A percentile compares a stretch with the other conserved stretches of the same genome.
Evolutionary conservation across 2,113 vertebrate genomes (phyloP).

Genomic region (Myiozetetes cayanensis): DNA sequence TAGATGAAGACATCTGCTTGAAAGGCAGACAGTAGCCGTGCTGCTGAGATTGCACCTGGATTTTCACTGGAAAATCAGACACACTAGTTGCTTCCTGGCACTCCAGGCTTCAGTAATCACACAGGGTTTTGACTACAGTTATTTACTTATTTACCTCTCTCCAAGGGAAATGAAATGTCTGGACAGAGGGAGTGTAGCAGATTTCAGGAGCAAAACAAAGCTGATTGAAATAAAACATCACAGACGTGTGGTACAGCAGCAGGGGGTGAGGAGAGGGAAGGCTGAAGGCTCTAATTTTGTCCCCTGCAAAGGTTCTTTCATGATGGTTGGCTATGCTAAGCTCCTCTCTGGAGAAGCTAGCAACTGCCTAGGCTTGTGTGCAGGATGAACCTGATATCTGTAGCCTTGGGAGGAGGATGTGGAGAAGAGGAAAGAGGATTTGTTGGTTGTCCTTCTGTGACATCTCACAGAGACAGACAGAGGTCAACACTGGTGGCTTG

Average conservation of each 20-base stretch:
- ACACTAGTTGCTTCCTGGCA: constrained; percentile 65
- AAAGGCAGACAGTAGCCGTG: constrained; percentile 47
- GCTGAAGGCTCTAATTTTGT: background rate
- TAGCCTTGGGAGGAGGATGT: background rate
- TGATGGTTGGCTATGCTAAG: background rate
- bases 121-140: background rate
- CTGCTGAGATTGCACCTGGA: constrained; percentile 70
- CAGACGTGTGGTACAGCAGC: rapidly evolving
- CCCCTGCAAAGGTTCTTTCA: background rate
- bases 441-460: background rate
- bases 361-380: rapidly evolving
- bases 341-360: background rate
- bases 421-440: background rate
- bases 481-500: background rate
- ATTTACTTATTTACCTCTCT: constrained; percentile 22
- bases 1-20: constrained; percentile 75
- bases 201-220: constrained; percentile 22
- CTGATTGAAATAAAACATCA: constrained; percentile 20
- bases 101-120: constrained; percentile 21
- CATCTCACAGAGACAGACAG: background rate
- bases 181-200: background rate
- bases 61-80: constrained; percentile 48
- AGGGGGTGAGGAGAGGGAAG: background rate
- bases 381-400: background rate
- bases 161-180: constrained; percentile 5